Evolutionary conservation across 2,113 vertebrate genomes (phyloP).

Genomic region (Panthera uncia): DNA sequence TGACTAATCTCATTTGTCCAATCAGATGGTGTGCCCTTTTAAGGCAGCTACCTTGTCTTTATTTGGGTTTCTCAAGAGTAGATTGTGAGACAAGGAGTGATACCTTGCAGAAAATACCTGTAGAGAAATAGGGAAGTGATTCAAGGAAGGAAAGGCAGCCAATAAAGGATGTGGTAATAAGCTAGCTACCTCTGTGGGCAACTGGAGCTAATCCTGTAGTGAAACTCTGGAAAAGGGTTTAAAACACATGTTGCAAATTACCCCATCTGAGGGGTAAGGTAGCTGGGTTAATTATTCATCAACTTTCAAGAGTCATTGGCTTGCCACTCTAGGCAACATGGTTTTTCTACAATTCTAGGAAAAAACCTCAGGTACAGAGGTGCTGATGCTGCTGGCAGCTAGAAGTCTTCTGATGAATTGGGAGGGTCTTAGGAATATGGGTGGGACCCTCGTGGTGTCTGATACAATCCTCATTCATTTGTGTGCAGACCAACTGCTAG

Average conservation of each 20-base stretch:
- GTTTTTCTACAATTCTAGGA: neutral
- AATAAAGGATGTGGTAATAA: neutral
- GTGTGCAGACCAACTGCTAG: neutral
- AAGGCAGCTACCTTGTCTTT: neutral
- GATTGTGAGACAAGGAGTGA: neutral
- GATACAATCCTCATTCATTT: neutral
- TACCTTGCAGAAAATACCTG: neutral
- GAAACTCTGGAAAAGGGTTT: conserved; percentile 3
- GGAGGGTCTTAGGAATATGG: neutral
- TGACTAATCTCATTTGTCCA: neutral
- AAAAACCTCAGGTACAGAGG: neutral
- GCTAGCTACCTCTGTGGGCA: neutral
- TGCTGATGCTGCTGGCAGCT: neutral
- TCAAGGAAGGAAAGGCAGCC: neutral
- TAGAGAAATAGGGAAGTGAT: neutral
- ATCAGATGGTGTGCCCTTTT: neutral
- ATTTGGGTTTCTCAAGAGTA: neutral
- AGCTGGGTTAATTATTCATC: neutral
- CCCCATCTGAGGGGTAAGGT: neutral
- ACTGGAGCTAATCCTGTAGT: conserved; percentile 27
- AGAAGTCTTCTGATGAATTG: neutral
- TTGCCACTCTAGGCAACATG: neutral
- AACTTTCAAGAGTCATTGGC: neutral
- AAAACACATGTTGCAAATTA: neutral
- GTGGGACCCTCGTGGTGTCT: neutral